Evolutionary conservation across 2,797 vertebrate species (phyloP).

Genomic region (Argentina silus): DNA sequence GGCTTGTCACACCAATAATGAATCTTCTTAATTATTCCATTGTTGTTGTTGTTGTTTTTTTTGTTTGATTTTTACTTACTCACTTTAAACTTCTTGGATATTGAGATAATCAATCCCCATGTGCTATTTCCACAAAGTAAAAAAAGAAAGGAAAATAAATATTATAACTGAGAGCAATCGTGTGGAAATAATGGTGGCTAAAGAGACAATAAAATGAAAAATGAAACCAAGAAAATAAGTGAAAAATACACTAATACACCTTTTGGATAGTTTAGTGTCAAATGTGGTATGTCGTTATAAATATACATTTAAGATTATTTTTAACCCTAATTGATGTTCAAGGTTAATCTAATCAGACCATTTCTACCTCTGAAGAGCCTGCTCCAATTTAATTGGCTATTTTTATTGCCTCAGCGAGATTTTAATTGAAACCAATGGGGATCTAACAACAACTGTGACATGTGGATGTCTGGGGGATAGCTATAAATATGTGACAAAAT

Average conservation of each 20-base stretch:
- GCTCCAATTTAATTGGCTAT: conserved; percentile 88
- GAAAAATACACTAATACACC: conserved; percentile 34
- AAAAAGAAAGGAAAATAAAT: not conserved
- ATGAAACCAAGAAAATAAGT: too few species aligned
- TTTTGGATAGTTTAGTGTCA: conserved; percentile 42
- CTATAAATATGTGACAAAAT: conserved; percentile 86
- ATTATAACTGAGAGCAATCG: not conserved
- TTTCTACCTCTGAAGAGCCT: conserved; percentile 82
- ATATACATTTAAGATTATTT: conserved; percentile 79
- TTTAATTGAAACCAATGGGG: conserved; percentile 87
- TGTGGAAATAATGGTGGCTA: conserved; percentile 49
- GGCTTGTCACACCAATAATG: not conserved
- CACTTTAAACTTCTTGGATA: not conserved
- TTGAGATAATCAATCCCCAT: not conserved
- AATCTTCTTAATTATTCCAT: not conserved
- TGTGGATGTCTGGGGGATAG: conserved; percentile 83
- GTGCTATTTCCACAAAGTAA: not conserved
- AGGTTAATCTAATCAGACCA: conserved; percentile 88
- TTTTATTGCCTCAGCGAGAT: conserved; percentile 85
- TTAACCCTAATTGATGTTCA: conserved; percentile 83
- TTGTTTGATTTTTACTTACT: not conserved
- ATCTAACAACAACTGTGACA: conserved; percentile 87
- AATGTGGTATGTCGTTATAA: conserved; percentile 68
- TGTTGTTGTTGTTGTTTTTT: not conserved
- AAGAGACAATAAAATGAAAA: conserved; percentile 49